A percentile compares a stretch with the other conserved stretches of the same genome.
Conservation (phyloP, 1,140 invertebrate genomes). For the Drosophila navojoa region DNA sequence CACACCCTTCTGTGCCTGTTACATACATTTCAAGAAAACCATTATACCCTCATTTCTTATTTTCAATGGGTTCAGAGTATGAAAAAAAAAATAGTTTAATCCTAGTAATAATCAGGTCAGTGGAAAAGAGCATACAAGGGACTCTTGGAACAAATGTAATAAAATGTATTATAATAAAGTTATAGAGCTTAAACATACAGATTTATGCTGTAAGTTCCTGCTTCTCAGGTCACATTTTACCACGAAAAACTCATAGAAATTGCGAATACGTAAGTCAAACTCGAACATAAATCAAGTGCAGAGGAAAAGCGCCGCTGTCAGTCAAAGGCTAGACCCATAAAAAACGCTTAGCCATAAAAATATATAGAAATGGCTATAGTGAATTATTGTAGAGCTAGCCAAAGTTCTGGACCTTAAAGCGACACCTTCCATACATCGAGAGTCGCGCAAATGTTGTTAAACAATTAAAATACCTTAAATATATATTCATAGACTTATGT, state of each 20-base stretch:
- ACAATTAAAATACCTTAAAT: constrained; percentile 64
- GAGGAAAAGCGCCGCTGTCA: constrained; percentile 64
- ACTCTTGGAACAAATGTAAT: too few relatives aligned
- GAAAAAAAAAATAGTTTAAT: too few relatives aligned
- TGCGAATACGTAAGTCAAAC: constrained; percentile 55
- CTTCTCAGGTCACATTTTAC: not conserved
- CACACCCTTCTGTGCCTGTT: too few relatives aligned
- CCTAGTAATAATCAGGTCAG: too few relatives aligned
- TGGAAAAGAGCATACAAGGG: too few relatives aligned
- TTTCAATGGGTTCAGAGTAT: too few relatives aligned
- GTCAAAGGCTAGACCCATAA: constrained; percentile 49
- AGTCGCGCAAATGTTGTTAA: constrained; percentile 68
- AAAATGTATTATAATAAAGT: too few relatives aligned
- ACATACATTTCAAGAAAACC: too few relatives aligned
- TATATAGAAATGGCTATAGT: constrained; percentile 41
- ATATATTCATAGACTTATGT: not conserved
- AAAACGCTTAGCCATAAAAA: constrained; percentile 67
- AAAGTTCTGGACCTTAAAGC: constrained; percentile 61
- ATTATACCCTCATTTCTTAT: too few relatives aligned
- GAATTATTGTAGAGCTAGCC: constrained; percentile 25
- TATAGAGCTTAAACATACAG: too few relatives aligned
- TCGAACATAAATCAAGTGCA: constrained; percentile 65
- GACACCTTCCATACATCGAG: constrained; percentile 52
- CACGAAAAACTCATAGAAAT: constrained; percentile 1
- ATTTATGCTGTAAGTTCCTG: too few relatives aligned